Base-by-base conservation (phyloP, 2,113 vertebrate genomes). In the Pterophyllum scalare region DNA sequence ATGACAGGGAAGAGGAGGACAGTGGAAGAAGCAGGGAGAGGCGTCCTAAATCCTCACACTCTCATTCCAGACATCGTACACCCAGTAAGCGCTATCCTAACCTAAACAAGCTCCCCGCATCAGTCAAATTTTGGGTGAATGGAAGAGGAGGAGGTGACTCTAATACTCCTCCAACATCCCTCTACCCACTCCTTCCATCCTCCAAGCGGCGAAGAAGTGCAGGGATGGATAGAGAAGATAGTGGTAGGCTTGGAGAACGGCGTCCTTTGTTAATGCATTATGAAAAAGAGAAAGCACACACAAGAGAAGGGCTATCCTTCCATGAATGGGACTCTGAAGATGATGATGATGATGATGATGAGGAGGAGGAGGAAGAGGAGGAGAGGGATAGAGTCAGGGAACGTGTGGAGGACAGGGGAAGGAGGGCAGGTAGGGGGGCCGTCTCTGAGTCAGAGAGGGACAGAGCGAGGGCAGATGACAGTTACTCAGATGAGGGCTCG, bases 291-390 rank as follows among this genome's bases (percentile, higher is more conserved):
- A 93, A 95, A 91, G 90, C 94, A 74, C 95, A 94, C 85, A 95
- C 95, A 8, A 92, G 95, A 88, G 95, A 96, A 90, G 95, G 95
- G 43, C 87, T 95, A 33, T 95, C 96, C 56, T 96, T 96, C 80
- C 96, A 95, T 5, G 95, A 96, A 83, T 96, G 96, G 96, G 96
- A 96, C 79, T 95, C 95, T 9, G 95, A 96, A 49, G 95, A 96
- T 17, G 94, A 95, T 0, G 94, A 93, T 0, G 92, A 92, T 3
- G 92, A 93, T 35, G 94, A 94, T 1, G 92, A 92, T 0, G 93
- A 93, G 7, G 92, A 93, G 0, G 89, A 93, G 0, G 89, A 82
- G 3, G 94, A 96, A 1, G 94, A 94, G 3, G 93, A 88, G 17
- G 92, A 90, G 24, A 83, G 88, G 46, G 88, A 88, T 7, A 87